These are phyloP conservation scores for Aporophyla nigra DNA, from an alignment of 2,888 invertebrate genomes.

Conservation along the genomic window DNA sequence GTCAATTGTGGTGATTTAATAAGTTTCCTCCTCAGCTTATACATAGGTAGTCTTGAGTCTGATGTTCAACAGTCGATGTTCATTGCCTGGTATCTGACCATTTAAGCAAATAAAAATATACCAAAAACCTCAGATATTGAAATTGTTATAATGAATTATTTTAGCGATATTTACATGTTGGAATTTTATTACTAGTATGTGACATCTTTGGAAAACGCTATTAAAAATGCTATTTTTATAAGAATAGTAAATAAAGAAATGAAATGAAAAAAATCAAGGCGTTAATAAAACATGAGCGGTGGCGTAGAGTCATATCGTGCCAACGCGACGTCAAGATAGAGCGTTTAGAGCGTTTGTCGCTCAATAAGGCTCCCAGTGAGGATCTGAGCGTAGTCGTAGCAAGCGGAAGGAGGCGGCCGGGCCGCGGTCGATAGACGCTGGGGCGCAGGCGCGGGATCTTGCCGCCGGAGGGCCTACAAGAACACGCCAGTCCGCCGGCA, in stretches of 20 bases:
- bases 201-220: neutral
- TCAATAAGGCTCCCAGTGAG: constrained; percentile 80
- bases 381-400: constrained; percentile 78
- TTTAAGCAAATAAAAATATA: neutral
- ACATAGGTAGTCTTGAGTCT: neutral
- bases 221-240: neutral
- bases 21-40: neutral
- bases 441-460: constrained; percentile 83
- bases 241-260: constrained; percentile 50
- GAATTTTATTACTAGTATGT: neutral
- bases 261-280: constrained; percentile 63
- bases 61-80: neutral
- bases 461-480: constrained; percentile 73
- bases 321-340: constrained; percentile 75
- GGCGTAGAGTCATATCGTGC: constrained; percentile 71
- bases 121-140: neutral
- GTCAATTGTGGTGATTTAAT: neutral
- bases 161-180: neutral
- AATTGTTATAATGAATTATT: neutral
- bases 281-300: constrained; percentile 76
- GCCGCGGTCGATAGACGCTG: constrained; percentile 83
- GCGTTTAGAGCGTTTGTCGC: constrained; percentile 79
- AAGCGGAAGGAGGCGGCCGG: constrained; percentile 79
- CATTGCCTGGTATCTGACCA: too few species aligned
- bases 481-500: constrained; percentile 84